Evolutionary conservation across 2,888 invertebrate species (phyloP).

Genomic region (Uloborus plumipes): DNA sequence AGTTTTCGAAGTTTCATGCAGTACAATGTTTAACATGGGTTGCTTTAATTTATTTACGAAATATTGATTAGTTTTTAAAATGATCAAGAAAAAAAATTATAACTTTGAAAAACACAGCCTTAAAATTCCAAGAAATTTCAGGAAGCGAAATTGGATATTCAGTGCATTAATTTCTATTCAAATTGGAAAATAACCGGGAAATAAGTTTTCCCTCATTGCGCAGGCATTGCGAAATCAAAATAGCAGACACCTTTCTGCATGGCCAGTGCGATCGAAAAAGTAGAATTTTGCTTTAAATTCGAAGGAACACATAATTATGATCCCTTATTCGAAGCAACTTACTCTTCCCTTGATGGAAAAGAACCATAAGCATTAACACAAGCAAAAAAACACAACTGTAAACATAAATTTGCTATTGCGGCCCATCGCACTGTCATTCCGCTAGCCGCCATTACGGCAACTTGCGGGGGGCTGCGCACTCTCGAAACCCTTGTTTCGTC

Average conservation of each 20-base stretch:
- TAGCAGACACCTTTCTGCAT: constrained; percentile 20
- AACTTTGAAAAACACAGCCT: not conserved
- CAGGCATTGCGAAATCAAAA: constrained; percentile 58
- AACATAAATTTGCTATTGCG: constrained; percentile 39
- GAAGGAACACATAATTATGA: too few relatives aligned
- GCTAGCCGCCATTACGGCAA: constrained; percentile 62
- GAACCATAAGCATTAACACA: constrained; percentile 34
- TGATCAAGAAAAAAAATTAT: not conserved
- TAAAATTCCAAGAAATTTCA: not conserved
- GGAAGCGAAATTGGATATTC: not conserved
- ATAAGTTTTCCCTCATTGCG: constrained; percentile 58
- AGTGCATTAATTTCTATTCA: too few relatives aligned
- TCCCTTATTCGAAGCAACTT: constrained; percentile 6
- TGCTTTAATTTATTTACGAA: not conserved
- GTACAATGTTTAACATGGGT: too few relatives aligned
- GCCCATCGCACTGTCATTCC: constrained; percentile 38
- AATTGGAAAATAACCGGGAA: constrained; percentile 19
- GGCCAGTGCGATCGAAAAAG: constrained; percentile 8
- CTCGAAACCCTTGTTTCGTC: constrained; percentile 48
- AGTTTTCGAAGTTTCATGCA: too few relatives aligned
- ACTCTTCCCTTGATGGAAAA: constrained; percentile 55
- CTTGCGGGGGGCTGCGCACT: constrained; percentile 40
- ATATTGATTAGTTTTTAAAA: not conserved
- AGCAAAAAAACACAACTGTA: constrained; percentile 33
- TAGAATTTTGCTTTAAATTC: not conserved